Conservation (phyloP, 2,888 invertebrate species). For the Apodemia duryi region DNA sequence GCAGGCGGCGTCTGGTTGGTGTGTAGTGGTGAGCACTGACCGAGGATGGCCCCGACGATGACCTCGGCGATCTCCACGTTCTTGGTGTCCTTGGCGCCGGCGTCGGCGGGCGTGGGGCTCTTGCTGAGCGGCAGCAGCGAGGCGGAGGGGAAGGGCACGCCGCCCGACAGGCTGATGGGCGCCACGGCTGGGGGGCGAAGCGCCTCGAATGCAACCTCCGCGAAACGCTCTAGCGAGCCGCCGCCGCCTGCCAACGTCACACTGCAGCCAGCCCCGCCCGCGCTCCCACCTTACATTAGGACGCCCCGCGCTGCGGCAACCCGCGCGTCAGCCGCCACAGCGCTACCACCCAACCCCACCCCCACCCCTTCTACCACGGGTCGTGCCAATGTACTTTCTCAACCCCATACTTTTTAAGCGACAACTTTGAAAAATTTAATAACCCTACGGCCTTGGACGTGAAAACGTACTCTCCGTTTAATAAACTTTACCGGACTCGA, state of each 20-base stretch:
- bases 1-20: no score
- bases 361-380: conserved; percentile 28
- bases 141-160: conserved; percentile 81
- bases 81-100: conserved; percentile 88
- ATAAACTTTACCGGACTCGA: no score
- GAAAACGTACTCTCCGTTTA: no score
- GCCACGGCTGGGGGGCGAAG: conserved; percentile 83
- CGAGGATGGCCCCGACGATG: conserved; percentile 98
- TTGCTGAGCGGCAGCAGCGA: conserved; percentile 88
- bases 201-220: conserved; percentile 87
- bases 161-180: conserved; percentile 91
- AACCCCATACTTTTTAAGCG: background rate
- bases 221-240: conserved; percentile 85
- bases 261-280: conserved; percentile 23
- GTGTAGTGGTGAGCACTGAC: conserved; percentile 60
- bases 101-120: conserved; percentile 88
- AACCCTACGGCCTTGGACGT: no score
- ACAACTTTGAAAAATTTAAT: no score
- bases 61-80: conserved; percentile 97
- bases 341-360: conserved; percentile 29
- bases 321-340: conserved; percentile 37
- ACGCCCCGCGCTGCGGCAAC: conserved; percentile 69
- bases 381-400: conserved; percentile 27
- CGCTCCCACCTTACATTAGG: conserved; percentile 51
- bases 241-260: conserved; percentile 73